Conservation (phyloP, 2,888 invertebrate species). For the Apodemia mormo region DNA sequence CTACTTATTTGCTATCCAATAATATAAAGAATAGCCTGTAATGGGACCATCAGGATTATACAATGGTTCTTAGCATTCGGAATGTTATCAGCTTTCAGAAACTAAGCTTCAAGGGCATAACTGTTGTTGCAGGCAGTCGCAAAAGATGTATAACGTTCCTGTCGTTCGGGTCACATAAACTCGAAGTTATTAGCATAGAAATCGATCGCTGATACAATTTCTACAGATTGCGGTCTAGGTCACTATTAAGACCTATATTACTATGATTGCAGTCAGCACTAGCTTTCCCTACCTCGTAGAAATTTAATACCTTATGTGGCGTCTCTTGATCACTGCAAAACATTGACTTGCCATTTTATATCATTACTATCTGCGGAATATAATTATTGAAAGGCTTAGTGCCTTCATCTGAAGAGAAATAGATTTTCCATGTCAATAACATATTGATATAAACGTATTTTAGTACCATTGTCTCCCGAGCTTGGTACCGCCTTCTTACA, state of each 20-base stretch:
- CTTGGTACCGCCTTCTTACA: too few relatives aligned
- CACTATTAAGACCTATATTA: conserved; percentile 44
- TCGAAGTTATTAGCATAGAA: conserved; percentile 51
- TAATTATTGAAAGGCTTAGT: background rate
- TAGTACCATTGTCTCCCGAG: too few relatives aligned
- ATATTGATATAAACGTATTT: too few relatives aligned
- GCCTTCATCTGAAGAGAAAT: background rate
- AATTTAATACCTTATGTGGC: conserved; percentile 44
- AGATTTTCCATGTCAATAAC: background rate
- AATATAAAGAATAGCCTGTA: too few relatives aligned
- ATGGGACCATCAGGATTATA: too few relatives aligned
- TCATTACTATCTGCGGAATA: background rate
- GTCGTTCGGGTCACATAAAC: conserved; percentile 31
- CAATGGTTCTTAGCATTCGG: too few relatives aligned
- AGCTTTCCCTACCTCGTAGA: conserved; percentile 45
- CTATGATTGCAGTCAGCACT: conserved; percentile 44
- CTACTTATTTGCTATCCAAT: too few relatives aligned
- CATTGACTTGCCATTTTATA: conserved; percentile 26
- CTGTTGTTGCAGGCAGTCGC: too few relatives aligned
- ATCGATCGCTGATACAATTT: conserved; percentile 58
- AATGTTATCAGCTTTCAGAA: too few relatives aligned
- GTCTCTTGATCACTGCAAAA: conserved; percentile 29
- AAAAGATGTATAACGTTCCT: background rate
- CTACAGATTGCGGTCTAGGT: conserved; percentile 49
- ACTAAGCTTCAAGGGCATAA: too few relatives aligned